Percentiles rank a stretch among this genome's conserved stretches.
Conservation (phyloP, 2,113 vertebrate genomes). For the Grallaria varia region DNA sequence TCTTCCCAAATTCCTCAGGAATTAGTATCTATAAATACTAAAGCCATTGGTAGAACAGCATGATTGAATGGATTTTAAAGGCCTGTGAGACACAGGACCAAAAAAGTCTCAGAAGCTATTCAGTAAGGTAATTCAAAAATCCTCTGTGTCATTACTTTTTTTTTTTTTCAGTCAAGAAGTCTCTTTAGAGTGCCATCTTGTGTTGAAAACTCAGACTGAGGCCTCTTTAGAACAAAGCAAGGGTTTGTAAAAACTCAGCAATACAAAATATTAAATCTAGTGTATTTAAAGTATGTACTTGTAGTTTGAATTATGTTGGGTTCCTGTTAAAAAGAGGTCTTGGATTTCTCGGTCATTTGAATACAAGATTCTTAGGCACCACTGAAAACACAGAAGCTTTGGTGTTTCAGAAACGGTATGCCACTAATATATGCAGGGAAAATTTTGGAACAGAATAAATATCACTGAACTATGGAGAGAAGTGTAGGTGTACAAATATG, state of each 20-base stretch:
- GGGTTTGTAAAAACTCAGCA: not conserved
- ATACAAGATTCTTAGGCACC: not conserved
- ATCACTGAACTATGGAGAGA: not conserved
- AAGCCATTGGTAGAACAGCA: not conserved
- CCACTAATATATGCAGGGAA: not conserved
- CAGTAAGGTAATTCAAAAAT: not conserved
- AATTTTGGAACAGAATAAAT: not conserved
- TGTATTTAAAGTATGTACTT: not conserved
- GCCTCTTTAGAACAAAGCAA: not conserved
- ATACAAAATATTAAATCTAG: not conserved
- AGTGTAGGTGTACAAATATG: not conserved
- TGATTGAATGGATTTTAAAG: not conserved
- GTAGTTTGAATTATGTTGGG: not conserved
- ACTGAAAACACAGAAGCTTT: not conserved
- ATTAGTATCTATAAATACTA: not conserved
- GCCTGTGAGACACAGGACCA: not conserved
- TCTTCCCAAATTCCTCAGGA: not conserved
- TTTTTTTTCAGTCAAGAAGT: not conserved
- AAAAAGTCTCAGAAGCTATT: not conserved
- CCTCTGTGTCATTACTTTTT: not conserved
- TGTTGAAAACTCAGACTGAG: conserved; percentile 31
- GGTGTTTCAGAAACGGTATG: not conserved
- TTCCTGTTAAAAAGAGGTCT: not conserved
- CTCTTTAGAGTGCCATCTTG: conserved; percentile 39
- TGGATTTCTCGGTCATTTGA: not conserved